These are phyloP conservation scores for Cladopsammia gracilis DNA, from an alignment of 64 coral and sea anemone species.

Conservation along the genomic window DNA sequence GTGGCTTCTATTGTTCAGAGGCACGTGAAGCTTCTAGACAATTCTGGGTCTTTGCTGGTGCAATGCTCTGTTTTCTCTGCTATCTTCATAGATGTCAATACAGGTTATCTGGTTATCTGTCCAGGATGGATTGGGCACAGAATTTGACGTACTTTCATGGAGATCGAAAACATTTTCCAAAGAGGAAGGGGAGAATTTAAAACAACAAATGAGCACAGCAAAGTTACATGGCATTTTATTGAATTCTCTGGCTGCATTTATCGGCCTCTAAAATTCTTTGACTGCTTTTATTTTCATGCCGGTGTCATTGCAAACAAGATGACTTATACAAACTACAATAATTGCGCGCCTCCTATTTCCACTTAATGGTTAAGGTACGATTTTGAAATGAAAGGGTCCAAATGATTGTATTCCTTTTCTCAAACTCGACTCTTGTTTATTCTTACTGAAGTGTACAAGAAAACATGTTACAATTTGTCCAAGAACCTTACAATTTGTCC, in stretches of 20 bases:
- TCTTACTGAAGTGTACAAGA: not conserved
- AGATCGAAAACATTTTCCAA: no score
- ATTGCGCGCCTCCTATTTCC: not conserved
- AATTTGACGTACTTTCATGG: no score
- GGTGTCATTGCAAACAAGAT: not conserved
- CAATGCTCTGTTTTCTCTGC: no score
- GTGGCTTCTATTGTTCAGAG: no score
- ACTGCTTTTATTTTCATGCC: not conserved
- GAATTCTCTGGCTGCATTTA: not conserved
- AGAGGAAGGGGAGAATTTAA: not conserved
- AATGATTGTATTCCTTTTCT: not conserved
- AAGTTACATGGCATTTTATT: constrained; percentile 35
- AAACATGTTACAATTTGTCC: constrained; percentile 88
- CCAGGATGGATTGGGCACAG: no score
- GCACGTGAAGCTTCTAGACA: no score
- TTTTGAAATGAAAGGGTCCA: not conserved
- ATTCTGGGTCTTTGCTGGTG: no score
- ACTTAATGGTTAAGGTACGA: not conserved
- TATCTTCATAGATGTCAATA: no score
- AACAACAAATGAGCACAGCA: not conserved
- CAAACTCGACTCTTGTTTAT: not conserved
- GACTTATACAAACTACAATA: constrained; percentile 8
- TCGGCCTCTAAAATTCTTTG: not conserved
- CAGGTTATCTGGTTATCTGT: no score
- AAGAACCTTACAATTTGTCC: constrained; percentile 96